Evolutionary conservation across 2,113 vertebrate species (phyloP).

Genomic region (Ciconia boyciana): DNA sequence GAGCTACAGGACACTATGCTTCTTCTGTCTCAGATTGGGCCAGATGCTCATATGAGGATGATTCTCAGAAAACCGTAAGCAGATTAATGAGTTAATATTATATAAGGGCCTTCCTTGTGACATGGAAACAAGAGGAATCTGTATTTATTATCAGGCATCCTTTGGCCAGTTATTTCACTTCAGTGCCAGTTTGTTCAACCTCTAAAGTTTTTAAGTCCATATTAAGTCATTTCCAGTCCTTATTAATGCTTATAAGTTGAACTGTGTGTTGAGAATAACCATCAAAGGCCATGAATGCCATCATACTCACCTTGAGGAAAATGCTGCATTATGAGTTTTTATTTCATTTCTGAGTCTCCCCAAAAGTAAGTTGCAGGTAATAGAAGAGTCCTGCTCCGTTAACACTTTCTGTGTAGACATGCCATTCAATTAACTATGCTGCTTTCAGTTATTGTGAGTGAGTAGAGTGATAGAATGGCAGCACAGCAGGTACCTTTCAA

Average conservation of each 20-base stretch:
- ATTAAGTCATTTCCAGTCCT: background rate
- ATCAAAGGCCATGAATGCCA: background rate
- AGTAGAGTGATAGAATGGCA: background rate
- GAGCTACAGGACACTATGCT: constrained; percentile 93
- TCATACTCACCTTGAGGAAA: background rate
- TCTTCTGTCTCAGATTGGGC: constrained; percentile 92
- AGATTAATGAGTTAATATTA: background rate
- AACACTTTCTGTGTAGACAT: background rate
- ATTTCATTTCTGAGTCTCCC: background rate
- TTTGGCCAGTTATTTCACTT: background rate
- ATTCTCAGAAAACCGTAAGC: constrained; percentile 93
- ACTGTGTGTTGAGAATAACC: background rate
- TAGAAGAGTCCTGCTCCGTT: background rate
- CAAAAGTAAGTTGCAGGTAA: background rate
- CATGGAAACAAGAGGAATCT: background rate
- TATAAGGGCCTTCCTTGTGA: background rate
- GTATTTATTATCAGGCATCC: background rate
- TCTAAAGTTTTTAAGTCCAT: background rate
- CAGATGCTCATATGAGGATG: constrained; percentile 98
- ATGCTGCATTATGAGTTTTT: background rate
- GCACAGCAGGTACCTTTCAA: background rate
- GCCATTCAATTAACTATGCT: background rate
- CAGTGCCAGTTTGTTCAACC: background rate
- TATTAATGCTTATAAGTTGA: background rate
- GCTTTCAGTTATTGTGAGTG: background rate